phyloP scores from a whole-genome alignment of 92 coral and sea anemone species.

The Isaurus tuberculatus region DNA sequence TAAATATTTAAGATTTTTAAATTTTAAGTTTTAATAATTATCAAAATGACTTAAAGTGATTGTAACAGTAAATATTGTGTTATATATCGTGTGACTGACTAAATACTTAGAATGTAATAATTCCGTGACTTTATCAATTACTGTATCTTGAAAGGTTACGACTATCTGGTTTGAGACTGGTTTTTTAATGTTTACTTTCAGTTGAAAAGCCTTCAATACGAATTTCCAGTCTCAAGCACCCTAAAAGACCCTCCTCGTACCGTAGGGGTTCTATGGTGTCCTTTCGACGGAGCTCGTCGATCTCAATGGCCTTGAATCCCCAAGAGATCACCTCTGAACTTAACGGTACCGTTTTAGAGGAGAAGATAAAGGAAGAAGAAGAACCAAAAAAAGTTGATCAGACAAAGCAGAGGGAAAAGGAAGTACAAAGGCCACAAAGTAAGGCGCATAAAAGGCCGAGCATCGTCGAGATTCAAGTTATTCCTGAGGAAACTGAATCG shows the following conservation, averaged over 20 bases:
- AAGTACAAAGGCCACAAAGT: constrained; percentile 20
- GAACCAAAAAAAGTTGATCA: not conserved
- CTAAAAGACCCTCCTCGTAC: not conserved
- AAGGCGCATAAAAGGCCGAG: not conserved
- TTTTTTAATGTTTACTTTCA: not conserved
- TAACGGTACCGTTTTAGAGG: constrained; percentile 20
- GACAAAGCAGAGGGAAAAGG: constrained; percentile 5
- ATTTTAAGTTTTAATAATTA: too few relatives aligned
- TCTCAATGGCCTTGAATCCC: constrained; percentile 53
- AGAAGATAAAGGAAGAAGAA: constrained; percentile 6
- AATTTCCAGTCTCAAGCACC: constrained; percentile 34
- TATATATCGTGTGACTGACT: too few relatives aligned
- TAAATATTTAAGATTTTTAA: too few relatives aligned
- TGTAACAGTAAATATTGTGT: too few relatives aligned
- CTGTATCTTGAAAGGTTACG: too few relatives aligned
- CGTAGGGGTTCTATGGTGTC: constrained; percentile 55
- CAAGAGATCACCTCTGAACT: constrained; percentile 59
- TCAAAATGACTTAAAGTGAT: too few relatives aligned
- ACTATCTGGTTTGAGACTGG: not conserved
- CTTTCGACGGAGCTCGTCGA: constrained; percentile 60
- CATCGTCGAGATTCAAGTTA: constrained; percentile 79
- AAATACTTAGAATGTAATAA: too few relatives aligned
- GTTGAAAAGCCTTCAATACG: constrained; percentile 15
- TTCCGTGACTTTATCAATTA: too few relatives aligned
- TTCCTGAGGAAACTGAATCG: constrained; percentile 58